These are phyloP conservation scores for Drosophila grimshawi DNA, from an alignment of 1,140 invertebrate species.

Conservation along the genomic window DNA sequence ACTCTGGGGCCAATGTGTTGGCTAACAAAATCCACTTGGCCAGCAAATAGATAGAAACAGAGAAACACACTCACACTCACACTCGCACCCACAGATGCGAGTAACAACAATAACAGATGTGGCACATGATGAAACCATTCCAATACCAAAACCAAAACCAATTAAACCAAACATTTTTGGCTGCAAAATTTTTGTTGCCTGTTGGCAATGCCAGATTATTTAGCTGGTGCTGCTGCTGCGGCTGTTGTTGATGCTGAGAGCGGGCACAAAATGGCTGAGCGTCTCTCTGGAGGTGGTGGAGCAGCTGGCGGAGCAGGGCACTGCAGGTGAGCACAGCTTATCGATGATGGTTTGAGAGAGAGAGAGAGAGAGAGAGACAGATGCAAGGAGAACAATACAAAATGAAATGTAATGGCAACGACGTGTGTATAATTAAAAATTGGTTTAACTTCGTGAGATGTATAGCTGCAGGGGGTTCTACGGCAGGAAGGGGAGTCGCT, in stretches of 20 bases:
- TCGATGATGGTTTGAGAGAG: conserved; percentile 15
- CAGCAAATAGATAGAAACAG: background rate
- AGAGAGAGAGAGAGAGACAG: background rate
- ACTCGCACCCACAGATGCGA: conserved; percentile 12
- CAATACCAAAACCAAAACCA: conserved; percentile 74
- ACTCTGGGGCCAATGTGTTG: conserved; percentile 1
- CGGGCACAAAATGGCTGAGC: conserved; percentile 45
- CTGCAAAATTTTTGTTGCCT: conserved; percentile 59
- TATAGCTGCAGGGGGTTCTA: too few species aligned
- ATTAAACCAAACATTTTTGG: conserved; percentile 79
- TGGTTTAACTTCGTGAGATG: too few species aligned
- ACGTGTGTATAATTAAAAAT: conserved; percentile 82
- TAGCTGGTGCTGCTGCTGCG: conserved; percentile 16
- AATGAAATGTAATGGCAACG: conserved; percentile 78
- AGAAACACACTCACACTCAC: background rate
- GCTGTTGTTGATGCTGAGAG: background rate
- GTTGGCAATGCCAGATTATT: conserved; percentile 52
- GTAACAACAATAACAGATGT: conserved; percentile 37
- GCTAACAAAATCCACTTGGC: conserved; percentile 15
- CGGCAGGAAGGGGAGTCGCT: too few species aligned
- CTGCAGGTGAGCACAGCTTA: conserved; percentile 13
- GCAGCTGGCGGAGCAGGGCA: conserved; percentile 3
- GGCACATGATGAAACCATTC: conserved; percentile 60
- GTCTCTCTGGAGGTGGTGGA: conserved; percentile 13
- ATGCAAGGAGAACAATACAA: conserved; percentile 67